A percentile compares a stretch with the other conserved stretches of the same genome.
These are phyloP conservation scores for Caenorhabditis doughertyi DNA, from an alignment of 2,888 invertebrate genomes.

Conservation along the genomic window DNA sequence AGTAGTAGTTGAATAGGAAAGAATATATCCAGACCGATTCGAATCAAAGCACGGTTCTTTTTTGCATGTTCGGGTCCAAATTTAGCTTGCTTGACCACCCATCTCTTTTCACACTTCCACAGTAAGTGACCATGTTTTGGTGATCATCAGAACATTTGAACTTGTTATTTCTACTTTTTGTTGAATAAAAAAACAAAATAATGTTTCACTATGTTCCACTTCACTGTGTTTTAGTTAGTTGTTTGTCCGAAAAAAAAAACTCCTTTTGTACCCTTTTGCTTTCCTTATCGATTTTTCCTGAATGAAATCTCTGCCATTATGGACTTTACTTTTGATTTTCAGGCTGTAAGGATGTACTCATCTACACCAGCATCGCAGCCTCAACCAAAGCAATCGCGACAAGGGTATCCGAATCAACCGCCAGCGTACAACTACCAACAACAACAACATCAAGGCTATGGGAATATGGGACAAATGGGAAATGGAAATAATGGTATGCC, in stretches of 20 bases:
- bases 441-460: conserved; percentile 41
- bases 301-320: too few species aligned
- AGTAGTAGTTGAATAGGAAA: background rate
- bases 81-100: background rate
- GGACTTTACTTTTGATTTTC: conserved; percentile 17
- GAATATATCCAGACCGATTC: conserved; percentile 42
- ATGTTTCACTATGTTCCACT: background rate
- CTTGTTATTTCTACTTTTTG: conserved; percentile 5
- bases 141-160: conserved; percentile 5
- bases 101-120: conserved; percentile 5
- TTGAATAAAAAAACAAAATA: background rate
- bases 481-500: conserved; percentile 31
- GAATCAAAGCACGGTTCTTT: conserved; percentile 28
- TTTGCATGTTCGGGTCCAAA: background rate
- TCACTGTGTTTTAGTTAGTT: background rate
- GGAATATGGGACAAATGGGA: conserved; percentile 59
- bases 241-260: conserved; percentile 1
- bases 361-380: conserved; percentile 43
- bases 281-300: conserved; percentile 1
- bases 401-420: conserved; percentile 20
- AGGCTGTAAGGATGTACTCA: conserved; percentile 53
- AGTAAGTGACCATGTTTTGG: conserved; percentile 18
- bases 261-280: background rate
- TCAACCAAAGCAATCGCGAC: conserved; percentile 49
- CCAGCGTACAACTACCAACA: conserved; percentile 34